Base-by-base conservation (phyloP, 2,888 invertebrate species). In the Bugulina stolonifera region DNA sequence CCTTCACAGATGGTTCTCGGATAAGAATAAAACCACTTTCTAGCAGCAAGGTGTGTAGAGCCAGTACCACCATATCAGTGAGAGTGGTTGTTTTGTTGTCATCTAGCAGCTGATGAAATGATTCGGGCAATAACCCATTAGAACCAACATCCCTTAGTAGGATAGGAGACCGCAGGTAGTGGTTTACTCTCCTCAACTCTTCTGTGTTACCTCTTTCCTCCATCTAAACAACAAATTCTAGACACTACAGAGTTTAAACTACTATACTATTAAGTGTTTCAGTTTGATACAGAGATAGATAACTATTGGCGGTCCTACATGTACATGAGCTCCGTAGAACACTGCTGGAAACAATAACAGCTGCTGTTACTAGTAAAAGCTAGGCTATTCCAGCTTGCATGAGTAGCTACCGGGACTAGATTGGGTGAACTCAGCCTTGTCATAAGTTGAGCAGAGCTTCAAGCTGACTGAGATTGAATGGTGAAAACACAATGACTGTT, bases 1-100 rank as follows among this genome's bases (percentile, higher is more conserved):
- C 43, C 43, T 43, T n/a, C n/a, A n/a, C 43, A 43, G 43, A 5
- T 18, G 43, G 18, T 43, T 43, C 18, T 5, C 43, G 18, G 43
- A 43, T 43, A 10, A 43, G 18, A 43, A 32, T 18, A 32, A 64
- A 64, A 10, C 64, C 64, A 34, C 64, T 32, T 27, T 64, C 64
- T 14, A 64, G 64, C 32, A 64, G 29, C 32, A 64, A 32, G 14
- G 64, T 64, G 32, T 64, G 64, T 14, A 64, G 14, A 32, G 64
- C 32, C 10, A 64, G 32, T 5, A 64, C 10, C 64, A 64, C 25
- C 5, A 25, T 27, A 2, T 64, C 64, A 29, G 10, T 5, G 2
- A 32, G 32, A 10, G 3, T 34, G 27, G 32, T 2, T 10, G 27
- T 64, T 27, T 5, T 18, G 18, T 64, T 22, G 5, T 64, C 64